Conservation (phyloP, 1,140 invertebrate genomes). For the Lepidurus apus region DNA sequence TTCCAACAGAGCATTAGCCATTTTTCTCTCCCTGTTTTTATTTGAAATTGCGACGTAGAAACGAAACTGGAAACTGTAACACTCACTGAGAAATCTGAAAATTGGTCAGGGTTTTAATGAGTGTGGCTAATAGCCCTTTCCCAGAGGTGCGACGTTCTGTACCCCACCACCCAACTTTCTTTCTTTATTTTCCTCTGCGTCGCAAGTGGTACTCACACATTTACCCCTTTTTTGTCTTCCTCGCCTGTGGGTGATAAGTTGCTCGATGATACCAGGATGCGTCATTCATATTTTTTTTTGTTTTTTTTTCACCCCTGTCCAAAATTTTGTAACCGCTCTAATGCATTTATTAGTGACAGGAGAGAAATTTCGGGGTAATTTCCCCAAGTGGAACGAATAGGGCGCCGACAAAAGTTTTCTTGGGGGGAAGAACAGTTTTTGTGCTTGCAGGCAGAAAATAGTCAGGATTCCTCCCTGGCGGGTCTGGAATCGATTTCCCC, state of each 20-base stretch:
- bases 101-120: background rate
- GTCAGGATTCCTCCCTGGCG: background rate
- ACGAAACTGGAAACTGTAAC: background rate
- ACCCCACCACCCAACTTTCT: background rate
- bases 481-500: background rate
- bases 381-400: slow-evolving; percentile 8
- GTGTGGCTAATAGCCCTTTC: background rate
- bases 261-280: background rate
- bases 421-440: background rate
- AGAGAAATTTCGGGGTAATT: too few species aligned
- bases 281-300: background rate
- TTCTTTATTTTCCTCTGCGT: background rate
- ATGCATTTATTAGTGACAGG: background rate
- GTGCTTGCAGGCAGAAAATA: background rate
- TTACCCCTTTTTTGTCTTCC: background rate
- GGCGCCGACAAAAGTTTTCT: background rate
- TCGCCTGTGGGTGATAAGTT: background rate
- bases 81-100: background rate
- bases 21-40: background rate
- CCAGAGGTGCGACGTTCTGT: background rate
- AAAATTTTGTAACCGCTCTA: slow-evolving; percentile 5
- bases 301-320: background rate
- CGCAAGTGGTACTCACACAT: background rate
- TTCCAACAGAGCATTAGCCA: background rate
- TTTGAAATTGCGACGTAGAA: background rate